Conservation (phyloP, 2,888 invertebrate species). For the Aquatica leii region DNA sequence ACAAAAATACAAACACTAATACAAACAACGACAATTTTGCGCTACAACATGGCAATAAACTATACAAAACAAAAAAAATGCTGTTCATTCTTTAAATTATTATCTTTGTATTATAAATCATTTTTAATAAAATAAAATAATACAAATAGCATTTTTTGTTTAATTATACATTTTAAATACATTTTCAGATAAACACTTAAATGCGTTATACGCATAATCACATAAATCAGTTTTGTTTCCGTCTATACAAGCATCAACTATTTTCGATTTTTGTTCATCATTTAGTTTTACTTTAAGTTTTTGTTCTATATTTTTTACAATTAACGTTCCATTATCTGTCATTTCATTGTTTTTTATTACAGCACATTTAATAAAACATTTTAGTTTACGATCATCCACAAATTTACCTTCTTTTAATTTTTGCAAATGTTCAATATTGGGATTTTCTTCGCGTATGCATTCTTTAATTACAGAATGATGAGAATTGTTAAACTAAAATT, state of each 20-base stretch:
- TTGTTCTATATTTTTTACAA: background rate
- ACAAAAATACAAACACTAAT: too few species aligned
- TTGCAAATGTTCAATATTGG: background rate
- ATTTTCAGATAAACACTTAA: background rate
- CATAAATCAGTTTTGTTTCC: background rate
- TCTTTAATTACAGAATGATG: background rate
- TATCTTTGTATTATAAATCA: too few species aligned
- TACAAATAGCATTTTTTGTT: too few species aligned
- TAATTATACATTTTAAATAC: conserved; percentile 1
- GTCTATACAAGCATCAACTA: background rate
- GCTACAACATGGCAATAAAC: too few species aligned
- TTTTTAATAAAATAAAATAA: too few species aligned
- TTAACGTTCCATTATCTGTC: background rate
- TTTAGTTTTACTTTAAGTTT: background rate
- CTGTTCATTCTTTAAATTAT: too few species aligned
- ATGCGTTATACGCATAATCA: background rate
- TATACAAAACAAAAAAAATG: too few species aligned
- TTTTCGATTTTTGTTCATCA: background rate
- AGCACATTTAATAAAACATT: conserved; percentile 2
- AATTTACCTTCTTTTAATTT: background rate
- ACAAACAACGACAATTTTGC: too few species aligned
- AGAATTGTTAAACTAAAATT: background rate
- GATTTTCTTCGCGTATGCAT: background rate
- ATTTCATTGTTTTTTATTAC: conserved; percentile 3
- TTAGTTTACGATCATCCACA: conserved; percentile 1